Percentiles rank a stretch among this genome's conserved stretches.
Conservation (phyloP, 1,140 invertebrate species). For the Bombyx mandarina region DNA sequence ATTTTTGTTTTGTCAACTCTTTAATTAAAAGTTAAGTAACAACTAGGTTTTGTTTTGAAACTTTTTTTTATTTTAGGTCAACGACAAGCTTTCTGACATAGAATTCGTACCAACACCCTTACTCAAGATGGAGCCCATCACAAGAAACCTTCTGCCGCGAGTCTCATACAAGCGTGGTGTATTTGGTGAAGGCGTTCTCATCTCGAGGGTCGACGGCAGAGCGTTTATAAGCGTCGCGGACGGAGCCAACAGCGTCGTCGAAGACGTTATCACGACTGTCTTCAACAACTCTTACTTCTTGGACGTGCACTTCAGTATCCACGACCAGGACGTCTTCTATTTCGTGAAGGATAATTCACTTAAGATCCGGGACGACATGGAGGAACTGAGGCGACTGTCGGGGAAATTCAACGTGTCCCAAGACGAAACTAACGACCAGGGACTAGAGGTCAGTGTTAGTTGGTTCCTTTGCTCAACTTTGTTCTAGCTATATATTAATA, state of each 20-base stretch:
- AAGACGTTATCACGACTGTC: slow-evolving; percentile 93
- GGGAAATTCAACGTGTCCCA: slow-evolving; percentile 95
- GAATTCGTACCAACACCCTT: slow-evolving; percentile 87
- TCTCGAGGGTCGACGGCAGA: slow-evolving; percentile 85
- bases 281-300: slow-evolving; percentile 94
- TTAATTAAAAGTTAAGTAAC: background rate
- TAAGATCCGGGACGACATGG: slow-evolving; percentile 90
- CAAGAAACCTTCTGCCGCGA: slow-evolving; percentile 81
- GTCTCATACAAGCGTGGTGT: slow-evolving; percentile 88
- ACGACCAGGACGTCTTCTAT: slow-evolving; percentile 94
- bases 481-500: background rate
- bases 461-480: background rate
- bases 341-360: slow-evolving; percentile 93
- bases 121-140: slow-evolving; percentile 86
- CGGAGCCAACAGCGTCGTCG: slow-evolving; percentile 88
- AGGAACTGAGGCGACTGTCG: slow-evolving; percentile 86
- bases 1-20: background rate
- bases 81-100: slow-evolving; percentile 84
- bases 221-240: slow-evolving; percentile 88
- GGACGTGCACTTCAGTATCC: slow-evolving; percentile 92
- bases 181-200: slow-evolving; percentile 91
- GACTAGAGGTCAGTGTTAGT: slow-evolving; percentile 55
- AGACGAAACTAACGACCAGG: slow-evolving; percentile 88
- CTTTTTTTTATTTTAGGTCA: slow-evolving; percentile 70
- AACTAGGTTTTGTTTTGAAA: background rate